A percentile compares a stretch with the other conserved stretches of the same genome.
Evolutionary conservation across 2,797 vertebrate species (phyloP).

Genomic region (Enteromius trimaculatus): DNA sequence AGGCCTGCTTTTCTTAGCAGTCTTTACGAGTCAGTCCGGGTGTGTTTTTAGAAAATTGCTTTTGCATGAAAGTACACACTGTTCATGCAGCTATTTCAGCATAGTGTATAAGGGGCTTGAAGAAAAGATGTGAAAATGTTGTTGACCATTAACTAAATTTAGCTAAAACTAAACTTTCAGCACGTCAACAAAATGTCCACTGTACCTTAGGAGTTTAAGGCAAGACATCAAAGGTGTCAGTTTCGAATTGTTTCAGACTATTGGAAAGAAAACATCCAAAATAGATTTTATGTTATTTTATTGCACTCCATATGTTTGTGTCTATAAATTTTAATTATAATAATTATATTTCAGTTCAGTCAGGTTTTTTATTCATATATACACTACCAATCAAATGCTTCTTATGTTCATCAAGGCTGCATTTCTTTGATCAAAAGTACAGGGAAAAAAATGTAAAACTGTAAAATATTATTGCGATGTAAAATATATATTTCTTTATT

Average conservation of each 20-base stretch:
- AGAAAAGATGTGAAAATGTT: background rate
- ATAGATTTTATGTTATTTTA: background rate
- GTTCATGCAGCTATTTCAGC: background rate
- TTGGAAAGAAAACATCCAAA: background rate
- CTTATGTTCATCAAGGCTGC: too few species aligned
- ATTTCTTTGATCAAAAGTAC: too few species aligned
- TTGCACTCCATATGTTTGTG: background rate
- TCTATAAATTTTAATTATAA: background rate
- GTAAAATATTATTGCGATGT: too few species aligned
- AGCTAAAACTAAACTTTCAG: background rate
- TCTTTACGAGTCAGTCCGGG: conserved; percentile 12
- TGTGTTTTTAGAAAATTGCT: conserved; percentile 14
- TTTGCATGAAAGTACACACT: background rate
- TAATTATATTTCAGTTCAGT: background rate
- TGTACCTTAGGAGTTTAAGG: background rate
- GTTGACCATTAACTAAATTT: background rate
- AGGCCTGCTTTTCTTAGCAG: conserved; percentile 16
- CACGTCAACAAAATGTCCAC: background rate
- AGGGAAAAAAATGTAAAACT: too few species aligned
- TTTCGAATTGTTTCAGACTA: background rate
- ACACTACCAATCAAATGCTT: too few species aligned
- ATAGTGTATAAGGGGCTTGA: background rate
- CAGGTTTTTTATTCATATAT: too few species aligned
- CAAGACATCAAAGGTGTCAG: background rate
- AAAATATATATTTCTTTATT: too few species aligned